Base-by-base conservation (phyloP, 1,140 invertebrate genomes). In the Muscidifurax raptorellus region DNA sequence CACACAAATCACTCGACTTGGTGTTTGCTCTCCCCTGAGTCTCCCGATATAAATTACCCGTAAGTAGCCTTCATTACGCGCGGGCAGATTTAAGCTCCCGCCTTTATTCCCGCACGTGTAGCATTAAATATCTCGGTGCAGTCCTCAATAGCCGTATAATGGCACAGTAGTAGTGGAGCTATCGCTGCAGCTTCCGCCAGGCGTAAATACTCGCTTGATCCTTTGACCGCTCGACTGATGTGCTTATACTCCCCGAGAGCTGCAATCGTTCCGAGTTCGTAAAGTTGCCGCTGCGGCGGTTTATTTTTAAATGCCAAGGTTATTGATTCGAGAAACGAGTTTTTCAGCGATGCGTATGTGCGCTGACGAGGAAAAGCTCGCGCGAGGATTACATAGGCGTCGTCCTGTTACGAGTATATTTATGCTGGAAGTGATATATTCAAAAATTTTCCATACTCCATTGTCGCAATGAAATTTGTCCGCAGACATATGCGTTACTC, bases 101-200 rank as follows among this genome's bases (percentile, higher is more conserved):
- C n/a, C 32, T 69, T 5, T 40, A 18, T 36, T 40, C 27, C 32
- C 59, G 66, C 66, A 9, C 27, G 66, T 22, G 22, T 36, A 40
- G 78, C 78, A 69, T 80, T 71, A 71, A 80, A 32, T 80, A 80
- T 40, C 64, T 28, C 32, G 32, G 18, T 13, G 47, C 47, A 44
- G 32, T 12, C 25, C 36, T 80, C 66, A 69, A 71, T 71, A 79
- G 36, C 66, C 30, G 15, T 80, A n/a, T n/a, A 80, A 80, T 80
- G 36, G 67, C 25, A 80, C 30, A 25, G 18, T 30, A 25, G 18
- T 30, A 30, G 40, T 44, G 13, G 25, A 69, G 64, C 64, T 22
- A 36, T 27, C 12, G 78, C 27, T 36, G 13, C 4, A n/a, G 66
- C 66, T 66, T 80, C 66, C 30, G 36, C 66, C 15, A 80, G 40